A percentile compares a stretch with the other conserved stretches of the same genome.
These are phyloP conservation scores for Carassius gibelio DNA, from an alignment of 2,113 vertebrate species.

Conservation along the genomic window DNA sequence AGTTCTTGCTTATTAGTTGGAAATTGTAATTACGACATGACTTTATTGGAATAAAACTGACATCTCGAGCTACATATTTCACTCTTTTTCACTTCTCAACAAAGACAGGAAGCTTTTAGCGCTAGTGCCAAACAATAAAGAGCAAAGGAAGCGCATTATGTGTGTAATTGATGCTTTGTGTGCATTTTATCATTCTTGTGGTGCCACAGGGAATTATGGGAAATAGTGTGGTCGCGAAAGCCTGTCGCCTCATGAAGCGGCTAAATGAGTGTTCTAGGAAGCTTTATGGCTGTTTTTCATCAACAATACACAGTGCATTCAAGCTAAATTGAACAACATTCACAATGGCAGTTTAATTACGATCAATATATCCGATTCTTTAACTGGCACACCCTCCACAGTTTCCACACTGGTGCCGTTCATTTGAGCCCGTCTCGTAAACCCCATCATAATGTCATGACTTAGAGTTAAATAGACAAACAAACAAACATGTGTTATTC, in stretches of 20 bases:
- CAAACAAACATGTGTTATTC: background rate
- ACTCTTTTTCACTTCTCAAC: background rate
- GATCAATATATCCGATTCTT: background rate
- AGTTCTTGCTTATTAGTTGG: background rate
- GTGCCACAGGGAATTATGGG: slow-evolving; percentile 17
- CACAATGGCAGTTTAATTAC: background rate
- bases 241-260: background rate
- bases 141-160: slow-evolving; percentile 10
- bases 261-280: slow-evolving; percentile 6
- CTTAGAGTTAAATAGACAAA: background rate
- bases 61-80: background rate
- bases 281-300: background rate
- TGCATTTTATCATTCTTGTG: slow-evolving; percentile 4
- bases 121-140: background rate
- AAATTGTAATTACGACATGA: background rate
- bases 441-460: background rate
- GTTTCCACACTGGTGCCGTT: background rate
- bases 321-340: background rate
- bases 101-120: slow-evolving; percentile 12
- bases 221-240: background rate
- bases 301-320: background rate
- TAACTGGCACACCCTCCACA: background rate
- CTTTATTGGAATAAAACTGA: background rate
- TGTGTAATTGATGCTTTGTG: background rate
- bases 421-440: background rate